A percentile compares a stretch with the other conserved stretches of the same genome.
phyloP scores from a whole-genome alignment of 2,797 vertebrate genomes.

The Sebastes kiyomatsui region DNA sequence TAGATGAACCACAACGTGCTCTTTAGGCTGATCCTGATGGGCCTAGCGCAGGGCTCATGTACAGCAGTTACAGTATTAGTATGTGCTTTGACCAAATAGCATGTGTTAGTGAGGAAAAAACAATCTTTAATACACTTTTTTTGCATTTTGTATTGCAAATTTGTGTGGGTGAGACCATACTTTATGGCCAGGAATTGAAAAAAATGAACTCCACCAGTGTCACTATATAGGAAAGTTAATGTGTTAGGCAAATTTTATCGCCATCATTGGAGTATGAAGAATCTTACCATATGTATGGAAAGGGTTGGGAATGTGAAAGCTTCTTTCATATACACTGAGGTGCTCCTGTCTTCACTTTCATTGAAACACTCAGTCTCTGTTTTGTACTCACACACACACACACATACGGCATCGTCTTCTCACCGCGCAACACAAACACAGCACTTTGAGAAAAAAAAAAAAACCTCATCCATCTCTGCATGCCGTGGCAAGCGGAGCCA shows the following conservation, averaged over 20 bases:
- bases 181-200: conserved; percentile 5
- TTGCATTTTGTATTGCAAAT: conserved; percentile 21
- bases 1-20: background rate
- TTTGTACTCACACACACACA: conserved; percentile 20
- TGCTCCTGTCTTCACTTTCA: conserved; percentile 55
- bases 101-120: background rate
- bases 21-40: background rate
- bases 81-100: background rate
- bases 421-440: conserved; percentile 41
- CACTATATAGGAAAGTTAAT: conserved; percentile 2
- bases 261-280: background rate
- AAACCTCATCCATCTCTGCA: conserved; percentile 48
- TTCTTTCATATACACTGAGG: conserved; percentile 68
- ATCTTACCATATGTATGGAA: conserved; percentile 30
- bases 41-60: background rate
- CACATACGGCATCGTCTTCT: conserved; percentile 18
- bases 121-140: background rate
- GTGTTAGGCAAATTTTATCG: background rate
- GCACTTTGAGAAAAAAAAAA: background rate
- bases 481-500: conserved; percentile 66
- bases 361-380: conserved; percentile 59
- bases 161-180: conserved; percentile 15
- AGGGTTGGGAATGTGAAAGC: conserved; percentile 52
- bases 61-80: background rate
- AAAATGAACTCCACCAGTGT: conserved; percentile 2